Evolutionary conservation across 1,140 invertebrate species (phyloP).

Genomic region (Drosophila ironensis): DNA sequence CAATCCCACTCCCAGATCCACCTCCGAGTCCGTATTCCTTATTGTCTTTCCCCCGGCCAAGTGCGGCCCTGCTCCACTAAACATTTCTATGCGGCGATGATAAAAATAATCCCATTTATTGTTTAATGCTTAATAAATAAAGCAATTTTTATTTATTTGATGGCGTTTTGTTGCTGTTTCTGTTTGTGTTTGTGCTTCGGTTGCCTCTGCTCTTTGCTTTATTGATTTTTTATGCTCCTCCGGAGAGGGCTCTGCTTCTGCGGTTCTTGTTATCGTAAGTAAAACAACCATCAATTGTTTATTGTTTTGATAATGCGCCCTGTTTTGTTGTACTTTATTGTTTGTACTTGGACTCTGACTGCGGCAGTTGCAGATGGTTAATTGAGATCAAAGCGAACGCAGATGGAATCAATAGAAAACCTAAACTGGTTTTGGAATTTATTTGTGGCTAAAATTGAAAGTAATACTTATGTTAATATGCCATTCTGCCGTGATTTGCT

Average conservation of each 20-base stretch:
- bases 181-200: neutral
- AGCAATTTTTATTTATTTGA: conserved; percentile 80
- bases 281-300: conserved; percentile 75
- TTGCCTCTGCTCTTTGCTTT: conserved; percentile 14
- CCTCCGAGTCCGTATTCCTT: conserved; percentile 1
- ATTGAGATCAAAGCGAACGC: conserved; percentile 27
- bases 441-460: conserved; percentile 24
- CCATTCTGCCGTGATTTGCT: neutral
- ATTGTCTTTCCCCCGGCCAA: conserved; percentile 12
- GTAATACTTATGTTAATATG: conserved; percentile 1
- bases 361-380: conserved; percentile 27
- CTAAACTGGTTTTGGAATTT: conserved; percentile 15
- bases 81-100: conserved; percentile 53
- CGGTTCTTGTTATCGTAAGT: conserved; percentile 48
- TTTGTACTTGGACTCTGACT: conserved; percentile 26
- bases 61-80: conserved; percentile 7
- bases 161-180: conserved; percentile 44
- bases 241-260: neutral
- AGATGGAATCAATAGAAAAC: neutral
- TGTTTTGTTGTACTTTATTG: conserved; percentile 38
- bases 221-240: conserved; percentile 40
- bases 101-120: conserved; percentile 80
- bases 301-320: conserved; percentile 75
- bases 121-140: conserved; percentile 81
- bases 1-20: too few relatives aligned